These are phyloP conservation scores for Alosa alosa DNA, from an alignment of 2,113 vertebrate species.

Conservation along the genomic window DNA sequence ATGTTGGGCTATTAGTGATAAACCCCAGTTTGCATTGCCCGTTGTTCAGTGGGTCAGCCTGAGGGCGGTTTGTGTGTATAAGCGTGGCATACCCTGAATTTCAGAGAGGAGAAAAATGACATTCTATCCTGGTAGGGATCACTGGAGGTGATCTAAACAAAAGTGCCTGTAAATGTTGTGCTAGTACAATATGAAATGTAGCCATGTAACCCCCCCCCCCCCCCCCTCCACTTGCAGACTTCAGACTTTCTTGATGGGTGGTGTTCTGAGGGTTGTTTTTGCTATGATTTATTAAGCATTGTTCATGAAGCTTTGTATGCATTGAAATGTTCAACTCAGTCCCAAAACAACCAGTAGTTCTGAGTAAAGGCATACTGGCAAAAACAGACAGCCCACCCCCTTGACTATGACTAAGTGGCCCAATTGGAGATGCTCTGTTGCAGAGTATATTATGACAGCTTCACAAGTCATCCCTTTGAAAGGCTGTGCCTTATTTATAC, in stretches of 20 bases:
- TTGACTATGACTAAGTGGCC: slow-evolving; percentile 1
- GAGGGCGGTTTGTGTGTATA: background rate
- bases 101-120: background rate
- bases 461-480: slow-evolving; percentile 1
- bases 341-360: background rate
- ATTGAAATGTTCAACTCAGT: background rate
- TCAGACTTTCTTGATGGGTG: background rate
- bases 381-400: background rate
- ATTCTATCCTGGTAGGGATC: background rate
- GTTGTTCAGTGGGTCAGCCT: background rate
- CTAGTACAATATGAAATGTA: background rate
- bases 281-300: background rate
- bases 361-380: background rate
- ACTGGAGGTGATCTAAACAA: background rate
- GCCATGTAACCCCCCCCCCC: no score
- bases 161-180: background rate
- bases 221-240: background rate
- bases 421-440: slow-evolving; percentile 12
- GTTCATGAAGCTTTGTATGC: background rate
- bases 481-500: slow-evolving; percentile 2
- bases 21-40: background rate
- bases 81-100: background rate
- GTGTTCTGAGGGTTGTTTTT: background rate
- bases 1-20: slow-evolving; percentile 1
- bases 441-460: slow-evolving; percentile 11